Percentiles rank a stretch among this genome's conserved stretches.
These are phyloP conservation scores for Morelia viridis DNA, from an alignment of 2,797 vertebrate species.

Conservation along the genomic window DNA sequence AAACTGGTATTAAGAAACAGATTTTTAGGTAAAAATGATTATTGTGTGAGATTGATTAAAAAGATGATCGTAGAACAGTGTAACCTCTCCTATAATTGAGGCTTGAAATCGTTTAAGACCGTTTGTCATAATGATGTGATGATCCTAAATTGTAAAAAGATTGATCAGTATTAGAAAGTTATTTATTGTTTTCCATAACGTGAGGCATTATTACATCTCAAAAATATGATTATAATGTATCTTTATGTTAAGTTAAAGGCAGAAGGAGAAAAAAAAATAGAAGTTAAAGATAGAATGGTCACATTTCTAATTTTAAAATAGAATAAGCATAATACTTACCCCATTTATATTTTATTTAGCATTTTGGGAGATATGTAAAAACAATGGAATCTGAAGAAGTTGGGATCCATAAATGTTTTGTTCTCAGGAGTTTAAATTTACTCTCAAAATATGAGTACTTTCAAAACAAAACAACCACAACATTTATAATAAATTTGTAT, in stretches of 20 bases:
- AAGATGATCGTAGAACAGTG: conserved; percentile 80
- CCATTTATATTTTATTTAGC: conserved; percentile 42
- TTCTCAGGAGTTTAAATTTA: neutral
- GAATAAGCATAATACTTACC: neutral
- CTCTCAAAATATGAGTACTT: neutral
- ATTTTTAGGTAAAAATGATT: conserved; percentile 80
- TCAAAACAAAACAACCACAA: neutral
- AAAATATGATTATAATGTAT: conserved; percentile 40
- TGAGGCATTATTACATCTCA: conserved; percentile 54
- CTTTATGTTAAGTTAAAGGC: conserved; percentile 50
- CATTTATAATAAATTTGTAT: neutral
- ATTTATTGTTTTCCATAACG: conserved; percentile 67
- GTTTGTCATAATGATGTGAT: conserved; percentile 73
- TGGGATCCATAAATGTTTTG: neutral
- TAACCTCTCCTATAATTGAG: conserved; percentile 78
- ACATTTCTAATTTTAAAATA: conserved; percentile 26
- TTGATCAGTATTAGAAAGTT: conserved; percentile 68
- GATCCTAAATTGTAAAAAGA: conserved; percentile 67
- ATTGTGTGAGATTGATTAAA: conserved; percentile 79
- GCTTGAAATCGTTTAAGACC: conserved; percentile 75
- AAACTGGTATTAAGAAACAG: conserved; percentile 81
- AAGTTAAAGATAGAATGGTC: conserved; percentile 51
- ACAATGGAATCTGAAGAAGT: neutral
- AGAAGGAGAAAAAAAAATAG: conserved; percentile 26
- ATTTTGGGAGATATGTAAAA: neutral